Evolutionary conservation across 1,140 invertebrate genomes (phyloP), one percentile per base, ranked within the genome.

Genomic region (Pantala flavescens): DNA sequence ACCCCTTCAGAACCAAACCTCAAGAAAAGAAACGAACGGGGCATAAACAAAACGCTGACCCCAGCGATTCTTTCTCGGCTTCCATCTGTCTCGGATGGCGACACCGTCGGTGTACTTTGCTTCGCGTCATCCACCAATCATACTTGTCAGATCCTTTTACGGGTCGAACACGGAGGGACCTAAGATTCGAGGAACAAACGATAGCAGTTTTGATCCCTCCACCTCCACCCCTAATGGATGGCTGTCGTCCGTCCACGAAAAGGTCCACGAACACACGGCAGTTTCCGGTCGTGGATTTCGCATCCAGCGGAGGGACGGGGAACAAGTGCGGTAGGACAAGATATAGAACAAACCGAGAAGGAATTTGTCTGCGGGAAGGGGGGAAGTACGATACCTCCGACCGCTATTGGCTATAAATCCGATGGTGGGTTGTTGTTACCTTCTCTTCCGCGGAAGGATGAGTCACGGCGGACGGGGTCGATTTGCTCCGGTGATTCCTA

Each of bases 231-330:
- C 5, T 63, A 63, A 63, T 63, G 49, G 49, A 63, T 63, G 49
- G 12, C 49, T 3, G 49, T 63, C 12, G 49, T 63, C 49, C 49
- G 49, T 63, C 49, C 49, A 21, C 14, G 49, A 16, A 16, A 21
- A 63, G 12, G 3, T 14, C n/a, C 49, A 7, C 49, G 49, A 63
- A 63, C 49, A 63, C n/a, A 63, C 12, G 1, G 3, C 14, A 3
- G 49, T 63, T 63, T 63, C 49, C 49, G 49, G 49, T 63, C 49
- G n/a, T 63, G 49, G 49, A 63, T 63, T 63, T 63, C n/a, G 49
- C 49, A 19, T 63, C 49, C 12, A 3, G 5, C 12, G 49, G 49
- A 21, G 14, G 49, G 12, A 1, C 3, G 49, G 49, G 12, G 49
- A 63, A 19, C n/a, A 63, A 63, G 49, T 21, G 49, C n/a, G 49